Conservation (phyloP, 2,888 invertebrate species). For the Sphaeridia pumilis region DNA sequence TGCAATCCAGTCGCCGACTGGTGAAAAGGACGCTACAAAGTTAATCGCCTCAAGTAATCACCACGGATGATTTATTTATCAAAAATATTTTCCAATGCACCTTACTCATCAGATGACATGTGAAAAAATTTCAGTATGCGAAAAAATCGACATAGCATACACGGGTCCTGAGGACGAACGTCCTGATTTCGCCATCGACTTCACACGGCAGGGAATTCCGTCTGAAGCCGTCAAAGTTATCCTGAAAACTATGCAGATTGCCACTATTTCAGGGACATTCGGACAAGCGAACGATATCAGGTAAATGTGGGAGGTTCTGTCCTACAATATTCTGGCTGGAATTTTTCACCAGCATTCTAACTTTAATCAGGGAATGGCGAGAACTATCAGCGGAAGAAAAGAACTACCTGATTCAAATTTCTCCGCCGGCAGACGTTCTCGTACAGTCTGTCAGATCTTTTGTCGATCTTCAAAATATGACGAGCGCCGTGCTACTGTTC, state of each 20-base stretch:
- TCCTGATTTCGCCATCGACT: constrained; percentile 47
- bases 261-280: constrained; percentile 73
- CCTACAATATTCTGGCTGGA: not conserved
- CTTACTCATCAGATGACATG: no score
- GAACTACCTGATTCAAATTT: constrained; percentile 66
- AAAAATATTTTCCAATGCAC: no score
- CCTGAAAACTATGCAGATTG: constrained; percentile 62
- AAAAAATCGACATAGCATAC: constrained; percentile 55
- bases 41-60: constrained; percentile 60
- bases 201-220: constrained; percentile 66
- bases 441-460: constrained; percentile 72
- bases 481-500: constrained; percentile 82
- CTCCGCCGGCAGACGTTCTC: constrained; percentile 73
- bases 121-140: constrained; percentile 58
- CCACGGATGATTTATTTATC: no score
- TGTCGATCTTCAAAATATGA: constrained; percentile 69
- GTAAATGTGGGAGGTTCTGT: constrained; percentile 24
- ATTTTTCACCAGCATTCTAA: not conserved
- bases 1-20: constrained; percentile 47
- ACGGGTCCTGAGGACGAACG: constrained; percentile 37
- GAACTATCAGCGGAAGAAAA: constrained; percentile 56
- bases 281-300: constrained; percentile 68
- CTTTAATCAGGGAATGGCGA: constrained; percentile 53
- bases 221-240: constrained; percentile 78
- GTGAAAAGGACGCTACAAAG: constrained; percentile 58